Conservation (phyloP, 2,888 invertebrate species). For the Labia minor region DNA sequence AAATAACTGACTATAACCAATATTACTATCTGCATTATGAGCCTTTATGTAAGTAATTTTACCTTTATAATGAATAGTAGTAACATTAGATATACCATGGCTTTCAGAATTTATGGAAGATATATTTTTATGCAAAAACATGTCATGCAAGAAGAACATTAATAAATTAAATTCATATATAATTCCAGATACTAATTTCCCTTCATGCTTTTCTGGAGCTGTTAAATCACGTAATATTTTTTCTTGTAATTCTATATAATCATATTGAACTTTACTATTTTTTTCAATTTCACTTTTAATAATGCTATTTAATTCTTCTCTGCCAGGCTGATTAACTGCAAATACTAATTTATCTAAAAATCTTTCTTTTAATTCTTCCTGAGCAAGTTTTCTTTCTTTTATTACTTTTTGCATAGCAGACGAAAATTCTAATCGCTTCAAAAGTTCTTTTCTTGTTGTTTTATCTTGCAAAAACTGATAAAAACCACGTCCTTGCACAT, state of each 20-base stretch:
- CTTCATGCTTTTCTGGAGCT: constrained; percentile 26
- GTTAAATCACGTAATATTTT: constrained; percentile 26
- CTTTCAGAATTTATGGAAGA: constrained; percentile 27
- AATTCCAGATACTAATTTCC: constrained; percentile 20
- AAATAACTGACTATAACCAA: background rate
- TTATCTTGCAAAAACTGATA: constrained; percentile 28
- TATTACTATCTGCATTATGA: background rate
- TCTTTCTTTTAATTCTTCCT: constrained; percentile 28
- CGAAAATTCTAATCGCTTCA: constrained; percentile 28
- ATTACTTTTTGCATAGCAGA: constrained; percentile 28
- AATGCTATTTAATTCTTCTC: constrained; percentile 28
- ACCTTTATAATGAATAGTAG: constrained; percentile 8
- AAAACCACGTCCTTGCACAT: constrained; percentile 24
- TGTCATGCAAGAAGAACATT: constrained; percentile 28
- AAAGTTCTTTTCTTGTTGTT: constrained; percentile 28
- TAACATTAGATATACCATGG: constrained; percentile 14
- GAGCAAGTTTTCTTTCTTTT: constrained; percentile 27
- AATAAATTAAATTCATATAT: constrained; percentile 26
- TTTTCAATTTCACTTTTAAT: constrained; percentile 29
- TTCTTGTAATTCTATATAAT: constrained; percentile 28
- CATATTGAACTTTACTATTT: constrained; percentile 20
- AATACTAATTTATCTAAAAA: constrained; percentile 29
- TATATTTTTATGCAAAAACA: constrained; percentile 28
- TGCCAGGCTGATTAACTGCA: constrained; percentile 19
- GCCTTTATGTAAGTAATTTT: constrained; percentile 8